Percentiles rank a stretch among this genome's conserved stretches.
Evolutionary conservation across 2,113 vertebrate genomes (phyloP).

Genomic region (Oceanites oceanicus): DNA sequence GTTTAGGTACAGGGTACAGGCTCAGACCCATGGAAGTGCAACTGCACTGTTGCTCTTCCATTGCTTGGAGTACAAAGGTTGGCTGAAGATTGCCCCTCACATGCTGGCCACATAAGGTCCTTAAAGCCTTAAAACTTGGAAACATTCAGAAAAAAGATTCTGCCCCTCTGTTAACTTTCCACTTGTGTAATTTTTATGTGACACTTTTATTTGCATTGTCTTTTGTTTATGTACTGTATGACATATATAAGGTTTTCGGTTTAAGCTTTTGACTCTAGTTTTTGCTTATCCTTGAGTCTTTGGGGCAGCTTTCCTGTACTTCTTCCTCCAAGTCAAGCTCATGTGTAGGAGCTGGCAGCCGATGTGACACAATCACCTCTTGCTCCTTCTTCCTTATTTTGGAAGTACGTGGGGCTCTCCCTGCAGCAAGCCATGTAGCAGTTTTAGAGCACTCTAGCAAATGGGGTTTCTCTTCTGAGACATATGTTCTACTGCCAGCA

Average conservation of each 20-base stretch:
- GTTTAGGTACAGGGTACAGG: neutral
- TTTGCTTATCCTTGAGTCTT: neutral
- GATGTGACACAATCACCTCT: neutral
- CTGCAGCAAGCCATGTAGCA: neutral
- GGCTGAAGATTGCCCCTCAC: neutral
- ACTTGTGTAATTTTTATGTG: neutral
- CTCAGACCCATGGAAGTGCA: neutral
- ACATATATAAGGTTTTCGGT: neutral
- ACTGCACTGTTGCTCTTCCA: neutral
- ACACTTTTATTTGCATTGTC: neutral
- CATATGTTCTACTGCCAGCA: neutral
- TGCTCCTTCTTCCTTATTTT: neutral
- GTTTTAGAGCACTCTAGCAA: neutral
- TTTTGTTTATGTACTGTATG: neutral
- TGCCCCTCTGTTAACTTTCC: neutral
- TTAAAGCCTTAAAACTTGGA: neutral
- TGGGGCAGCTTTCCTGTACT: neutral
- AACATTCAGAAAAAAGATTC: neutral
- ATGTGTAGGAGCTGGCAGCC: neutral
- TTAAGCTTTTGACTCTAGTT: neutral
- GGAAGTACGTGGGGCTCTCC: neutral
- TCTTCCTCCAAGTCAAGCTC: neutral
- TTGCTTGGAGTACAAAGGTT: neutral
- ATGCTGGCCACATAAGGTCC: neutral
- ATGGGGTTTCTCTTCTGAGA: neutral